A percentile compares a stretch with the other conserved stretches of the same genome.
Evolutionary conservation across 2,797 vertebrate genomes (phyloP).

Genomic region (Leptodactylus fallax): DNA sequence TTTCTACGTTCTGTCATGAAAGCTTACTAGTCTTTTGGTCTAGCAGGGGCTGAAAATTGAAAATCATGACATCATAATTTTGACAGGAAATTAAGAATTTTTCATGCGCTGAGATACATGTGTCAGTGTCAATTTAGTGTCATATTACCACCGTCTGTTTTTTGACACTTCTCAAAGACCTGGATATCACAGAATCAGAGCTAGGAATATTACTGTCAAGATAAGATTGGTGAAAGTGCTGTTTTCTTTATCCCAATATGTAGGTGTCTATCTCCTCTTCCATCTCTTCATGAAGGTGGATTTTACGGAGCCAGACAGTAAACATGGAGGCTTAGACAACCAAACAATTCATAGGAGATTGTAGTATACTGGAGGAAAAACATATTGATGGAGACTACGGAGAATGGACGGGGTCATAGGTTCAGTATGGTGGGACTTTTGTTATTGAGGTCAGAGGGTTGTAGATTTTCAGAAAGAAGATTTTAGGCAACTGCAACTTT

Average conservation of each 20-base stretch:
- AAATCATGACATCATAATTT: not conserved
- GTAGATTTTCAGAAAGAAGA: not conserved
- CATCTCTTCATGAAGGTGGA: no score
- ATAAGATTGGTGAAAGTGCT: slow-evolving; percentile 3
- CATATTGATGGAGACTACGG: not conserved
- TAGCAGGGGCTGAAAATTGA: not conserved
- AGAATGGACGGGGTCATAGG: not conserved
- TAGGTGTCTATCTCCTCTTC: not conserved
- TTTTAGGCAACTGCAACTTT: no score
- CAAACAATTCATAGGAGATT: not conserved
- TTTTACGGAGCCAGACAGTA: not conserved
- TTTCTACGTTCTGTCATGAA: not conserved
- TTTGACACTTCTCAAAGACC: not conserved
- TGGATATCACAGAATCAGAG: slow-evolving; percentile 2
- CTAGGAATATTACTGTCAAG: slow-evolving; percentile 26
- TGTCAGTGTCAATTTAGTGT: not conserved
- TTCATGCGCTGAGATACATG: slow-evolving; percentile 3
- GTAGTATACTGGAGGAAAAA: not conserved
- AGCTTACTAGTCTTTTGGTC: not conserved
- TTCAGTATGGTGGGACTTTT: not conserved
- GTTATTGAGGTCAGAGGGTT: not conserved
- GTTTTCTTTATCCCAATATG: slow-evolving; percentile 18
- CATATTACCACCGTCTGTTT: not conserved
- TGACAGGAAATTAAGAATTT: slow-evolving; percentile 23
- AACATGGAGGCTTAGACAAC: not conserved